Evolutionary conservation across 1,140 invertebrate genomes (phyloP).

Genomic region (Pseudomyrmex sp.): DNA sequence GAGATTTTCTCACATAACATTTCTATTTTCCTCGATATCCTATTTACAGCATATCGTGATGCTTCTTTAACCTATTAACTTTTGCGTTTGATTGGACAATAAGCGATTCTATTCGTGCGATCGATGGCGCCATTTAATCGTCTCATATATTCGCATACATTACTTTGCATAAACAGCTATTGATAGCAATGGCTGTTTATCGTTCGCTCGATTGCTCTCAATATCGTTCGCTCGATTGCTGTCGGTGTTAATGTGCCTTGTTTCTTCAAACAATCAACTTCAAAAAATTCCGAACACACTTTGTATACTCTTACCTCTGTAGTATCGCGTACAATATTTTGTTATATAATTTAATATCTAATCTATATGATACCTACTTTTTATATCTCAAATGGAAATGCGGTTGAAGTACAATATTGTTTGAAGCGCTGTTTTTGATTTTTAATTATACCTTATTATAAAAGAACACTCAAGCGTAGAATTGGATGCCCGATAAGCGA

Average conservation of each 20-base stretch:
- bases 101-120: not conserved
- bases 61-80: slow-evolving; percentile 28
- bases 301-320: not conserved
- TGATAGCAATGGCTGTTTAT: slow-evolving; percentile 11
- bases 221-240: not conserved
- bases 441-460: slow-evolving; percentile 3
- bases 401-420: not conserved
- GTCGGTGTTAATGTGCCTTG: not conserved
- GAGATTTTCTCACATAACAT: not conserved
- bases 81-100: slow-evolving; percentile 8
- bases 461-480: slow-evolving; percentile 20
- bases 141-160: not conserved
- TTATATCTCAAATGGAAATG: not conserved
- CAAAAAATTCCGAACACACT: not conserved
- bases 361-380: too few species aligned
- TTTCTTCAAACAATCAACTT: too few species aligned
- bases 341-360: not conserved
- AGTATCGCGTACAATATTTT: not conserved
- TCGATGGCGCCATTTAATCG: slow-evolving; percentile 17
- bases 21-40: not conserved
- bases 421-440: slow-evolving; percentile 5
- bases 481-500: slow-evolving; percentile 37
- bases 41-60: slow-evolving; percentile 30
- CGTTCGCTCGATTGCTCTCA: not conserved
- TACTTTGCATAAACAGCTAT: not conserved